phyloP scores from a whole-genome alignment of 2,888 invertebrate species.

The Gnatocerus cornutus region DNA sequence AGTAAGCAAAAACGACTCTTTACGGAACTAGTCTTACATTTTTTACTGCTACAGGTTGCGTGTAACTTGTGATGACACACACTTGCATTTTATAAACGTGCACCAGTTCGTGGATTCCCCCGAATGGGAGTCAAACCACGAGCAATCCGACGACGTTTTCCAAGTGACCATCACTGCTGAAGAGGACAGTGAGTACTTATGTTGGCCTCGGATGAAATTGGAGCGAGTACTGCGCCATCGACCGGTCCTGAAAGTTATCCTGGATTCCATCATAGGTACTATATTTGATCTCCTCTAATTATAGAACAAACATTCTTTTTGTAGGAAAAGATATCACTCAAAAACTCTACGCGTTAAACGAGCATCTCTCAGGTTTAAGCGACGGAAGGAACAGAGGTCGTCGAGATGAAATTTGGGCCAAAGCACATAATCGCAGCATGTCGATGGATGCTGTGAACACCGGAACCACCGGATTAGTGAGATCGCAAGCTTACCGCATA shows the following conservation, averaged over 20 bases:
- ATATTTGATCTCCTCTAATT: slow-evolving; percentile 48
- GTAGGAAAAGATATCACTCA: slow-evolving; percentile 87
- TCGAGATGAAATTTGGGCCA: slow-evolving; percentile 68
- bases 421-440: slow-evolving; percentile 79
- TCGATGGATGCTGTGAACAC: slow-evolving; percentile 87
- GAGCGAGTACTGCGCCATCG: slow-evolving; percentile 83
- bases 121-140: slow-evolving; percentile 89
- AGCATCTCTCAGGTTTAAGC: slow-evolving; percentile 77
- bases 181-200: slow-evolving; percentile 84
- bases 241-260: slow-evolving; percentile 82
- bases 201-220: slow-evolving; percentile 86
- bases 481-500: slow-evolving; percentile 78
- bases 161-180: slow-evolving; percentile 87
- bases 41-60: too few species aligned
- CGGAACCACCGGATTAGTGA: slow-evolving; percentile 82
- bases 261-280: slow-evolving; percentile 80
- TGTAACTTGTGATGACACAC: slow-evolving; percentile 88
- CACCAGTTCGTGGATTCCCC: slow-evolving; percentile 93
- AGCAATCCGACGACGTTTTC: slow-evolving; percentile 84
- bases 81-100: slow-evolving; percentile 84
- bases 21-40: too few species aligned
- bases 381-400: slow-evolving; percentile 66
- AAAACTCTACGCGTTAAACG: slow-evolving; percentile 87
- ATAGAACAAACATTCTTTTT: background rate
- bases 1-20: slow-evolving; percentile 83